Evolutionary conservation across 2,797 vertebrate species (phyloP).

Genomic region (Catamblyrhynchus diadema): DNA sequence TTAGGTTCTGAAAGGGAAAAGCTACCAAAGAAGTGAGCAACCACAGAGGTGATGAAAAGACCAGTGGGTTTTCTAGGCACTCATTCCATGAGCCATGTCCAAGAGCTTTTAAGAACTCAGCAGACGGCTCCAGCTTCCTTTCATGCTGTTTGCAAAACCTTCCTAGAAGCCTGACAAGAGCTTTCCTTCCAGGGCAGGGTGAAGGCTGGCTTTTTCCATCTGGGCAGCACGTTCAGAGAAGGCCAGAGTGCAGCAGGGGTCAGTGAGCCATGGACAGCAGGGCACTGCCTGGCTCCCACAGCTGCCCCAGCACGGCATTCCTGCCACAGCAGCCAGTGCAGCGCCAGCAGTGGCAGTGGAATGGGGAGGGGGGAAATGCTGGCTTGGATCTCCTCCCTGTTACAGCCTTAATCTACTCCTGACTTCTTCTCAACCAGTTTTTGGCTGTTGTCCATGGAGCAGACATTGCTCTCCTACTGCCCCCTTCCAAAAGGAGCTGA

Average conservation of each 20-base stretch:
- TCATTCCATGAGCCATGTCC: background rate
- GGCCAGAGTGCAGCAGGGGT: background rate
- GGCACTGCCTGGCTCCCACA: background rate
- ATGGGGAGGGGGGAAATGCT: background rate
- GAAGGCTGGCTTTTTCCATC: background rate
- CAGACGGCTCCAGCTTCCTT: background rate
- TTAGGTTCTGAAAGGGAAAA: background rate
- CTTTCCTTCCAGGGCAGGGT: background rate
- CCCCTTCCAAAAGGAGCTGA: conserved; percentile 25
- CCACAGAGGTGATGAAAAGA: conserved; percentile 17
- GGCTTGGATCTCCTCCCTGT: conserved; percentile 21
- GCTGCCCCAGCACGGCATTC: background rate
- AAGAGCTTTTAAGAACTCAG: background rate
- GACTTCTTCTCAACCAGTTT: conserved; percentile 29
- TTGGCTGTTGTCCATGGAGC: conserved; percentile 24
- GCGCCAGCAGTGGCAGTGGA: background rate
- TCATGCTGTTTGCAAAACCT: background rate
- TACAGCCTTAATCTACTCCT: conserved; percentile 24
- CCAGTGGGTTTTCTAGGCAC: conserved; percentile 4
- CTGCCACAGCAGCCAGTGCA: background rate
- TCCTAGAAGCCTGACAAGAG: background rate
- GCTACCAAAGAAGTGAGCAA: background rate
- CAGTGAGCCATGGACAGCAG: background rate
- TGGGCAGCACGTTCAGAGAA: background rate
- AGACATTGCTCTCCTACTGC: conserved; percentile 6